Base-by-base conservation (phyloP, 2,888 invertebrate genomes). In the Leuctra nigra region DNA sequence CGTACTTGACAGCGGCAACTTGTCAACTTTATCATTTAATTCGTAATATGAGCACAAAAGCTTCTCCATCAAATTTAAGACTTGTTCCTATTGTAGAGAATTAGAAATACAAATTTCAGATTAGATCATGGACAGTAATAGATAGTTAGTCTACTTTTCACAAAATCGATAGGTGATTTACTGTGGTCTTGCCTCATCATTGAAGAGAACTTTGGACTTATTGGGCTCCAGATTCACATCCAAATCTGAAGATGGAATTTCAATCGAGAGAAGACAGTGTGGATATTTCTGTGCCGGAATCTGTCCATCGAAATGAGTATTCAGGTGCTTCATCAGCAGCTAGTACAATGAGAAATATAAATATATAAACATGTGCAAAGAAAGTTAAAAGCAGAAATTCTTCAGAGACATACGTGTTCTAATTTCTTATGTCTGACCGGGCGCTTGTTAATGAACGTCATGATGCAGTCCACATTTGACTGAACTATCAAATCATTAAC, bases 221-320 rank as follows among this genome's bases (percentile, higher is more conserved):
- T 81, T 80, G 1, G 81, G 79, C 59, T 82, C 81, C 44, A 80
- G 63, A 68, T 82, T 82, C 33, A 81, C 75, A 68, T 82, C 82
- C 23, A 80, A 61, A 18, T 72, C 68, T 23, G 67, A 63, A 7
- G 77, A 65, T 14, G 76, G 71, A 2, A 77, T 62, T 16, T 63
- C 67, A 24, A 81, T 64, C 29, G 69, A 68, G 2, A 78, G 24
- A 56, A 75, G 67, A 63, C 73, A 77, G 23, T 76, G 62, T 1
- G 77, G 75, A 63, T 75, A 75, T 39, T 72, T 73, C 14, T 67
- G 68, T 29, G 64, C 56, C 2, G 68, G 66, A 20, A 68, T 63
- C 54, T 68, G 73, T 59, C 66, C 65, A 29, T 68, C 70, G 61
- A 73, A 70, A 56, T 67, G 66, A 53, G 70, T 69, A 1, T 66